These are phyloP conservation scores for Ooceraea biroi DNA, from an alignment of 1,140 invertebrate species.

Conservation along the genomic window DNA sequence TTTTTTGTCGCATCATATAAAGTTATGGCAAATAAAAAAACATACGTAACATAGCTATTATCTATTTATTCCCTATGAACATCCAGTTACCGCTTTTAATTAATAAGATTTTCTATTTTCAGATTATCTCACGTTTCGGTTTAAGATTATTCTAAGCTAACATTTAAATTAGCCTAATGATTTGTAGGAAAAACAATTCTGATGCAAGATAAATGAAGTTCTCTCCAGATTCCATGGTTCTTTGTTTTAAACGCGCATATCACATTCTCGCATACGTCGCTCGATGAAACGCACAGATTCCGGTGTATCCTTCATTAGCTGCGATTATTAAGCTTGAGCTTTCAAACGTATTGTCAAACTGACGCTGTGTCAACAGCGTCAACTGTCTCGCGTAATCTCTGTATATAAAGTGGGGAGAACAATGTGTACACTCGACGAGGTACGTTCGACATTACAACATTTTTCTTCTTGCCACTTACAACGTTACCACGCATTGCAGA, in stretches of 20 bases:
- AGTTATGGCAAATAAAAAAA: slow-evolving; percentile 57
- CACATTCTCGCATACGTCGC: not conserved
- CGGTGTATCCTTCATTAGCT: not conserved
- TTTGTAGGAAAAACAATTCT: no score
- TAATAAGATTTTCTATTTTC: slow-evolving; percentile 6
- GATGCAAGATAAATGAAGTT: not conserved
- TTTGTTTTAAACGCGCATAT: not conserved
- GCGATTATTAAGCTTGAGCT: not conserved
- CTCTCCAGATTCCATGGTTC: not conserved
- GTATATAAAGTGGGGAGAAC: not conserved
- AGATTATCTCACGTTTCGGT: not conserved
- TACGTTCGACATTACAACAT: slow-evolving; percentile 4
- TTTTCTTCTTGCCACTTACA: not conserved
- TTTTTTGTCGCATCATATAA: slow-evolving; percentile 42
- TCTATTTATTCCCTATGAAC: not conserved
- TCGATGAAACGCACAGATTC: not conserved
- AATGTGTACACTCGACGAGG: slow-evolving; percentile 7
- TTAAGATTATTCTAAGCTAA: not conserved
- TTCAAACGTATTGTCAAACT: slow-evolving; percentile 21
- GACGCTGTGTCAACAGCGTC: not conserved
- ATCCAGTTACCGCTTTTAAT: not conserved
- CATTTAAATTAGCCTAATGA: not conserved
- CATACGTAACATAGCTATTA: slow-evolving; percentile 40
- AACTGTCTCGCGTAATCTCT: slow-evolving; percentile 1
- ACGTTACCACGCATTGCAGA: slow-evolving; percentile 3